phyloP scores from a whole-genome alignment of 2,888 invertebrate genomes.

The Nomada ruficornis region DNA sequence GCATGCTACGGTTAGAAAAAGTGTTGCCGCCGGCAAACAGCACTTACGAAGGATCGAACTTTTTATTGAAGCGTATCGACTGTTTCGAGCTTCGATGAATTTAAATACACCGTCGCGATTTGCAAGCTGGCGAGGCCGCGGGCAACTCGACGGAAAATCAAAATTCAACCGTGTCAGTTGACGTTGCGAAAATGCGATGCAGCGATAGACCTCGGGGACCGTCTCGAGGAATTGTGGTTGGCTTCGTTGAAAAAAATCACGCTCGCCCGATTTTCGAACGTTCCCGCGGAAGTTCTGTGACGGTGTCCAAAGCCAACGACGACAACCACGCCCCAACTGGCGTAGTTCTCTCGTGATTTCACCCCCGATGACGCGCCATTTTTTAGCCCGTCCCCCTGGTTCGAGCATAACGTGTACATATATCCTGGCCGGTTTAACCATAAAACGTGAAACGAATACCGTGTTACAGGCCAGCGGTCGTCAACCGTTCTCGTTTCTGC shows the following conservation, averaged over 20 bases:
- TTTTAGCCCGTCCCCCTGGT: slow-evolving; percentile 28
- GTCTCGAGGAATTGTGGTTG: slow-evolving; percentile 20
- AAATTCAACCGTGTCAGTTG: slow-evolving; percentile 1
- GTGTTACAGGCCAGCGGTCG: slow-evolving; percentile 50
- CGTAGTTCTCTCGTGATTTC: slow-evolving; percentile 22
- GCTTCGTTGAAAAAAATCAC: slow-evolving; percentile 42
- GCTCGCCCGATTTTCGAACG: slow-evolving; percentile 8
- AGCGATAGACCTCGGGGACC: slow-evolving; percentile 27
- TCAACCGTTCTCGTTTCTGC: slow-evolving; percentile 34
- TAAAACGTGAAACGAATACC: slow-evolving; percentile 63
- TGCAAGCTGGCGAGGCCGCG: slow-evolving; percentile 6
- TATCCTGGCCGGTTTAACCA: slow-evolving; percentile 26
- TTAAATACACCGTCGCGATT: slow-evolving; percentile 4
- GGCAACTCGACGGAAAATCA: slow-evolving; percentile 40
- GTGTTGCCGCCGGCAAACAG: not conserved
- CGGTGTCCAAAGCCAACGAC: slow-evolving; percentile 13
- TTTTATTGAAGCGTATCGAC: not conserved
- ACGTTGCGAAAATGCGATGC: slow-evolving; percentile 40
- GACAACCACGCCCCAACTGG: slow-evolving; percentile 1
- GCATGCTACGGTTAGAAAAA: not conserved
- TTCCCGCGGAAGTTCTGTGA: not conserved
- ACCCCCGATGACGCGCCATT: slow-evolving; percentile 41
- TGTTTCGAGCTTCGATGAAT: not conserved
- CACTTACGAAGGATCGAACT: not conserved
- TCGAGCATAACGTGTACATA: slow-evolving; percentile 32